Conservation (phyloP, 2,888 invertebrate species). For the Pemphredon lugubris region DNA sequence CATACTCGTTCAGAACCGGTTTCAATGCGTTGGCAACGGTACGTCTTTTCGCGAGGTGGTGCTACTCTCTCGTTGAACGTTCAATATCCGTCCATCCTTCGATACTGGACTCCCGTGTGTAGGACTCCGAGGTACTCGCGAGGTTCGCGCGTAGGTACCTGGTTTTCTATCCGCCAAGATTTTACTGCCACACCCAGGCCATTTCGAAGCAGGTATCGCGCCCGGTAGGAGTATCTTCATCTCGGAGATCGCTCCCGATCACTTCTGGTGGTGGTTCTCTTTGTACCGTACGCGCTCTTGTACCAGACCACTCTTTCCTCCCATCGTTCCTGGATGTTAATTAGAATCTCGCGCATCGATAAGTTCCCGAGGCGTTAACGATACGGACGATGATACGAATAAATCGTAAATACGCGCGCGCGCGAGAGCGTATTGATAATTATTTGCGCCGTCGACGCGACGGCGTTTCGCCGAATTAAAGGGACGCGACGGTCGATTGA, state of each 20-base stretch:
- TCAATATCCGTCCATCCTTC: slow-evolving; percentile 45
- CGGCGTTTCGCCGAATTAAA: too few species aligned
- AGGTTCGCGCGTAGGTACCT: background rate
- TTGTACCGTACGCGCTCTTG: too few species aligned
- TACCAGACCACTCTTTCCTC: too few species aligned
- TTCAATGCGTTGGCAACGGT: slow-evolving; percentile 65
- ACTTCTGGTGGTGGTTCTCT: too few species aligned
- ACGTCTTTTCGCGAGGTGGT: slow-evolving; percentile 65
- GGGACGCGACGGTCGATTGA: too few species aligned
- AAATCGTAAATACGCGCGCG: too few species aligned
- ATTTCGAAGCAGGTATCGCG: slow-evolving; percentile 43
- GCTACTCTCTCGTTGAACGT: slow-evolving; percentile 65
- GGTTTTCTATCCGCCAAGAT: slow-evolving; percentile 26
- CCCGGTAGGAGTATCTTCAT: slow-evolving; percentile 26
- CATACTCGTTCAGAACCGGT: slow-evolving; percentile 77
- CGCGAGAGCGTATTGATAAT: too few species aligned
- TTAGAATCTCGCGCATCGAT: too few species aligned
- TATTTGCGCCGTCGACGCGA: too few species aligned
- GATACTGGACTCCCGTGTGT: slow-evolving; percentile 19
- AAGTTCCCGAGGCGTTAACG: too few species aligned
- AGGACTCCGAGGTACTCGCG: slow-evolving; percentile 1
- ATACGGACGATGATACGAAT: too few species aligned
- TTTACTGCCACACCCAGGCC: slow-evolving; percentile 54
- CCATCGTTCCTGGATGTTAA: too few species aligned
- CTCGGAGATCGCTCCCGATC: background rate